Percentiles rank a stretch among this genome's conserved stretches.
phyloP scores from a whole-genome alignment of 2,888 invertebrate species.

The Mycalesis mineus region DNA sequence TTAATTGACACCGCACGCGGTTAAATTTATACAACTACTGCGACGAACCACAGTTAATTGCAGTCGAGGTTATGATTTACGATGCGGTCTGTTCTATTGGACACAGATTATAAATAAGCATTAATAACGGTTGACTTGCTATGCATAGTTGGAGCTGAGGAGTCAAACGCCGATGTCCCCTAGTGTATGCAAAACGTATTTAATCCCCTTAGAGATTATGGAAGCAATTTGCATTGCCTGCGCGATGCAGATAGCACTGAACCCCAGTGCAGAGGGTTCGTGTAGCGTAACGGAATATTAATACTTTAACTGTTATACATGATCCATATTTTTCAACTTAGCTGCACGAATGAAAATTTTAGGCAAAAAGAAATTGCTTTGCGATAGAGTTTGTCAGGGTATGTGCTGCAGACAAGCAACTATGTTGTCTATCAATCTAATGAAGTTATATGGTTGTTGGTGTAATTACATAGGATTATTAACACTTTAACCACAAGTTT shows the following conservation, averaged over 20 bases:
- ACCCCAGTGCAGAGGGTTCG: conserved; percentile 13
- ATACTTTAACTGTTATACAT: conserved; percentile 14
- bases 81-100: neutral
- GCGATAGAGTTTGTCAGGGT: no score
- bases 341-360: no score
- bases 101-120: neutral
- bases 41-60: conserved; percentile 1
- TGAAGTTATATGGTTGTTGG: no score
- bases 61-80: neutral
- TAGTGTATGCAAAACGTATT: conserved; percentile 11
- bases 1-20: neutral
- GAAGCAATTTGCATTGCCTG: conserved; percentile 25
- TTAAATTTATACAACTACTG: neutral
- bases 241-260: conserved; percentile 23
- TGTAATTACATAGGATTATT: no score
- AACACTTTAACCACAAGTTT: no score
- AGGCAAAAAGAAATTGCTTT: no score
- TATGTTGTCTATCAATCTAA: no score
- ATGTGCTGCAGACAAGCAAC: no score
- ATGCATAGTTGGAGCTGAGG: neutral
- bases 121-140: neutral
- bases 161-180: conserved; percentile 4
- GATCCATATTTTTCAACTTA: conserved; percentile 3
- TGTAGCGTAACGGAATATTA: conserved; percentile 19
- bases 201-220: conserved; percentile 24